Evolutionary conservation across 2,113 vertebrate species (phyloP).

Genomic region (Ictalurus furcatus): DNA sequence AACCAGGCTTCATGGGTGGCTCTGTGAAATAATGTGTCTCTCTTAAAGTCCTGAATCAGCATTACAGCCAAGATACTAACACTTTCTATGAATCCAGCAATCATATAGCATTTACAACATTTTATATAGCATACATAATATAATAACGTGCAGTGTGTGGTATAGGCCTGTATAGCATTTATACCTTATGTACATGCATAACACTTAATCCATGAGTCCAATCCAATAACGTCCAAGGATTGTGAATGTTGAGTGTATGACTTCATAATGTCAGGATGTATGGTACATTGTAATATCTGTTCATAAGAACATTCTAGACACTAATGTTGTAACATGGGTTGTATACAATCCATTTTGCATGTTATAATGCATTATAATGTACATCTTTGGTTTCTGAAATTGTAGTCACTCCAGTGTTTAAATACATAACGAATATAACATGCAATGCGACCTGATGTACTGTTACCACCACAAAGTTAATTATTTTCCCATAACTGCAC

Average conservation of each 20-base stretch:
- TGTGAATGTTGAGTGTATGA: background rate
- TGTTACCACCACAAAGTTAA: background rate
- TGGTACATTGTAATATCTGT: background rate
- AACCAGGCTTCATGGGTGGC: conserved; percentile 62
- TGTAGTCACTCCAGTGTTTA: background rate
- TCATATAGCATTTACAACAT: no score
- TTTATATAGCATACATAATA: background rate
- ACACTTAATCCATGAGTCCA: background rate
- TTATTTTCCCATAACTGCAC: background rate
- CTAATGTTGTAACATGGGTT: background rate
- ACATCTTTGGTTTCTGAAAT: background rate
- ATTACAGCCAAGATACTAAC: background rate
- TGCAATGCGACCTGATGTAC: background rate
- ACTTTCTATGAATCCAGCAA: background rate
- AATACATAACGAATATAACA: background rate
- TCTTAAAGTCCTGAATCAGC: conserved; percentile 23
- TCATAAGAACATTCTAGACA: background rate
- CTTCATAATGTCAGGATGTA: background rate
- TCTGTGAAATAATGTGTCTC: conserved; percentile 37
- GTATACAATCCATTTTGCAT: background rate
- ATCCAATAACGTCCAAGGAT: background rate
- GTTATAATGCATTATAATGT: background rate
- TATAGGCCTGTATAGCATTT: background rate
- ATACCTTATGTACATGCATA: background rate
- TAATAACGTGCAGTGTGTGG: background rate